Evolutionary conservation across 2,888 invertebrate genomes (phyloP).

Genomic region (Mylabris sibirica): DNA sequence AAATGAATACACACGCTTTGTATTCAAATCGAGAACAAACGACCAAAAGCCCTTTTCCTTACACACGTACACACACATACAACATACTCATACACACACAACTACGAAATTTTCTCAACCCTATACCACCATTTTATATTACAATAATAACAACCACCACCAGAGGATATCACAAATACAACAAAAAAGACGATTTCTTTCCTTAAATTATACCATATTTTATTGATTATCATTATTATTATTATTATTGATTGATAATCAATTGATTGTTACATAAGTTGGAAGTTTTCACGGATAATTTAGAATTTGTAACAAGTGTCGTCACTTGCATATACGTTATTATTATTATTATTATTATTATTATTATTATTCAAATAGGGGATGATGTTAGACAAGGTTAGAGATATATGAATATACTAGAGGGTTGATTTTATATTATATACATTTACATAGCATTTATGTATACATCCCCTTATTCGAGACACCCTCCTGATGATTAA

Average conservation of each 20-base stretch:
- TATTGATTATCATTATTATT: too few species aligned
- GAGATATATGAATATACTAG: conserved; percentile 23
- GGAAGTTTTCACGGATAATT: conserved; percentile 1
- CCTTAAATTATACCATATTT: not conserved
- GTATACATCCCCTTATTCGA: conserved; percentile 29
- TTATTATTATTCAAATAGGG: conserved; percentile 21
- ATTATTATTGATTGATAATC: not conserved
- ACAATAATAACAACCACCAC: not conserved
- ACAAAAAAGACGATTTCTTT: not conserved
- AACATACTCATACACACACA: too few species aligned
- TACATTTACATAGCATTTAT: conserved; percentile 18
- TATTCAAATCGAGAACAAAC: conserved; percentile 40
- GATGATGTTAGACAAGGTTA: not conserved
- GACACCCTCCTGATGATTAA: conserved; percentile 56
- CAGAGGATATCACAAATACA: not conserved
- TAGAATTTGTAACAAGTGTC: conserved; percentile 29
- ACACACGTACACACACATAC: not conserved
- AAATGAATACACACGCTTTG: conserved; percentile 39
- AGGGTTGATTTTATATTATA: conserved; percentile 32
- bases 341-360: not conserved
- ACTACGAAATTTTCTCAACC: conserved; percentile 23
- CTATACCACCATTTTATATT: not conserved
- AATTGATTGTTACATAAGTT: not conserved
- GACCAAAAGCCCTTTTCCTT: conserved; percentile 27
- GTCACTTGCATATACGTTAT: conserved; percentile 31